These are phyloP conservation scores for Callorhinus ursinus DNA, from an alignment of 2,113 vertebrate genomes.

Conservation along the genomic window DNA sequence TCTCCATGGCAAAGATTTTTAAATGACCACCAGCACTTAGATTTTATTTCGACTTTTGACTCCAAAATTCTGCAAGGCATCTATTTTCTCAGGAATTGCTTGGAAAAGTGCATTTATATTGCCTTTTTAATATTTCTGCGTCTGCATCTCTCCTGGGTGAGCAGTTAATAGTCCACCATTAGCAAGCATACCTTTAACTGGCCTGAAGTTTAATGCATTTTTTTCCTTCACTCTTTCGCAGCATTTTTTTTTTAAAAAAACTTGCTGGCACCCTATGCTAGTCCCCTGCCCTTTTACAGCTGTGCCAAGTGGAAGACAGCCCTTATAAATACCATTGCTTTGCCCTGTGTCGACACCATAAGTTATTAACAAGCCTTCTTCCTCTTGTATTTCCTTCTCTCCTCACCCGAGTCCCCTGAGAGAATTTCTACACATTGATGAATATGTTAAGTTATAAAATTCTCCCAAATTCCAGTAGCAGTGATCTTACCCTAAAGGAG, in stretches of 20 bases:
- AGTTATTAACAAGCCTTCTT: slow-evolving; percentile 61
- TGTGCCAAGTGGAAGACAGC: slow-evolving; percentile 64
- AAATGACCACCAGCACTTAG: not conserved
- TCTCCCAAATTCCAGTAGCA: slow-evolving; percentile 77
- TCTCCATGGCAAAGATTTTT: slow-evolving; percentile 28
- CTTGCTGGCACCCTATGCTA: slow-evolving; percentile 40
- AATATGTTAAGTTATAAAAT: slow-evolving; percentile 77
- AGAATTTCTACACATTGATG: slow-evolving; percentile 71
- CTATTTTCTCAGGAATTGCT: slow-evolving; percentile 73
- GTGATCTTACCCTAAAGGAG: slow-evolving; percentile 82
- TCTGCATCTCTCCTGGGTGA: slow-evolving; percentile 68
- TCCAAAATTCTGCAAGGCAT: slow-evolving; percentile 64
- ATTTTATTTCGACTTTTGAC: slow-evolving; percentile 71
- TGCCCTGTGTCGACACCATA: slow-evolving; percentile 57
- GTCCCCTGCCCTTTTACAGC: not conserved
- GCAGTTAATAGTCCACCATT: slow-evolving; percentile 72
- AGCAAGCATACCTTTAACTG: slow-evolving; percentile 68
- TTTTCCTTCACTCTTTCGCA: slow-evolving; percentile 63
- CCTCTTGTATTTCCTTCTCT: slow-evolving; percentile 52
- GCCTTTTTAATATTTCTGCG: slow-evolving; percentile 74
- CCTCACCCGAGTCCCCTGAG: not conserved
- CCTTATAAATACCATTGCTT: slow-evolving; percentile 64
- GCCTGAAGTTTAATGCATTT: slow-evolving; percentile 66
- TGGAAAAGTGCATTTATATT: slow-evolving; percentile 78
- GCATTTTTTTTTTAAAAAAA: slow-evolving; percentile 46